Evolutionary conservation across 2,113 vertebrate genomes (phyloP), one percentile per base, ranked within the genome.

Genomic region (Scomber scombrus): DNA sequence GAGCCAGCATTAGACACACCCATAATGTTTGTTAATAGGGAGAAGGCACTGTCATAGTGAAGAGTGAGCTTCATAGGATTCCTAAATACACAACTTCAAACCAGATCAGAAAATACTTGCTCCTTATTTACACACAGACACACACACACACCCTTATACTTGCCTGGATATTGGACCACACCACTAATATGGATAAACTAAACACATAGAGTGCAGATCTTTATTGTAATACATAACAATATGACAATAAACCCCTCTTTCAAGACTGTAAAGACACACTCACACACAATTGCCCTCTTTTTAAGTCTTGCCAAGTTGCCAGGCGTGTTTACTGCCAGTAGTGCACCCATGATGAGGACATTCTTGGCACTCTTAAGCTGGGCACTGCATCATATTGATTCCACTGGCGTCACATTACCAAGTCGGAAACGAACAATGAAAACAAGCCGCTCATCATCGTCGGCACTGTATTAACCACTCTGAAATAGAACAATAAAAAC

Each of bases 331-430:
- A 64, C 56, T 75, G 63, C 51, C 61, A 81, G 29, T 57, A 73
- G 12, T 63, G 74, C 31, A 16, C 18, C 65, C 51, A 26, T 23
- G 82, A 73, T 65, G 56, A 71, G 23, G 46, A 18, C 75, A 75
- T 60, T 84, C 65, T 75, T 89, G 64, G 57, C 69, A 31, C 18
- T 49, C 40, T 56, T 31, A 3, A 64, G 19, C 13, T 23, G 56
- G 31, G 11, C 26, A 63, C 64, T 72, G 67, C 52, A 73, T 87
- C 78, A 62, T 74, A 75, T 84, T 74, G 80, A 87, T 77, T 68
- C 18, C 43, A 29, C 23, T 62, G 60, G 80, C 3, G 0, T 88
- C 56, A 64, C 40, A 47, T 74, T 21, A 78, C 75, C 11, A 45
- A 56, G 60, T 67, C 64, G 8, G 15, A 34, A 51, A 51, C 68